These are phyloP conservation scores for Pionites leucogaster DNA, from an alignment of 2,113 vertebrate genomes.

Conservation along the genomic window DNA sequence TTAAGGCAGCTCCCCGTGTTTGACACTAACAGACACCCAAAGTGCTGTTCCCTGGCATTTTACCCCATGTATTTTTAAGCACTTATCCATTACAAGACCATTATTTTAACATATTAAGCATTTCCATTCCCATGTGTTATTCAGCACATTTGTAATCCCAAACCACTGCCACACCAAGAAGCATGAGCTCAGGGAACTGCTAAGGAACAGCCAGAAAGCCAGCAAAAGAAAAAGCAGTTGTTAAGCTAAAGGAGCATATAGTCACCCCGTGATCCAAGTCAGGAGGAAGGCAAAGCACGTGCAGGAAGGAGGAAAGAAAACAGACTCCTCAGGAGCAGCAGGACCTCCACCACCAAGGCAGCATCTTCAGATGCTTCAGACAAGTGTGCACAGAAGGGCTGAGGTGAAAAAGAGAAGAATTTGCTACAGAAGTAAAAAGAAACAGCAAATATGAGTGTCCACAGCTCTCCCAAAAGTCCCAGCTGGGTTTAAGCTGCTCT, in stretches of 20 bases:
- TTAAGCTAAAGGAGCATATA: neutral
- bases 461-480: neutral
- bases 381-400: neutral
- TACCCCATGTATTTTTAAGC: neutral
- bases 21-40: neutral
- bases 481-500: neutral
- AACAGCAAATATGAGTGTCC: neutral
- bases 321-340: neutral
- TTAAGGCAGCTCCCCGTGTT: neutral
- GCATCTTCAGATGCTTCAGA: neutral
- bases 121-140: accelerated
- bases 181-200: neutral
- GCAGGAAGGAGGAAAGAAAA: neutral
- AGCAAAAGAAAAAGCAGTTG: neutral
- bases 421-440: neutral
- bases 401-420: neutral
- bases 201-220: neutral
- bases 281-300: neutral
- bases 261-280: neutral
- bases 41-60: neutral
- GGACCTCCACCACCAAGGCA: neutral
- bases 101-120: neutral
- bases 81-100: neutral
- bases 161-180: neutral
- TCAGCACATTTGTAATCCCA: neutral